These are phyloP conservation scores for Incurvaria masculella DNA, from an alignment of 2,888 invertebrate genomes.

Conservation along the genomic window DNA sequence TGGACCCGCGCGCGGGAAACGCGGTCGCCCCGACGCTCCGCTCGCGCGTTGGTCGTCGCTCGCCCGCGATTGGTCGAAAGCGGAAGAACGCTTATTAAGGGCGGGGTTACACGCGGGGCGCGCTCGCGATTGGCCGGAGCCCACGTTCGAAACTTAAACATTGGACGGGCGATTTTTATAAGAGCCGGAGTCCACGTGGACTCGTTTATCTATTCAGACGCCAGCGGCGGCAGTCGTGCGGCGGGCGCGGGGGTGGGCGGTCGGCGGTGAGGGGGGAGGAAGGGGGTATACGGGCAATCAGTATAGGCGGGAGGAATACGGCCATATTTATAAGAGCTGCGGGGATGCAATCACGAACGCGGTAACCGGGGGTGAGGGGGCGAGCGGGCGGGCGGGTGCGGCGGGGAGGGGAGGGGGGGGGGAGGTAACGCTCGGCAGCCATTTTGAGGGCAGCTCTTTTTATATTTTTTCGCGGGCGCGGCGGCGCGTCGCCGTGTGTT, in stretches of 20 bases:
- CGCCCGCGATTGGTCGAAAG: constrained; percentile 30
- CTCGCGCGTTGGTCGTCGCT: constrained; percentile 21
- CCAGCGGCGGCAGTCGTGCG: constrained; percentile 32
- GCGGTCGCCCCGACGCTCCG: constrained; percentile 41
- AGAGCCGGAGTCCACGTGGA: constrained; percentile 55
- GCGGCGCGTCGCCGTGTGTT: constrained; percentile 31
- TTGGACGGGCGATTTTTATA: constrained; percentile 54
- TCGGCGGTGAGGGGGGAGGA: constrained; percentile 33
- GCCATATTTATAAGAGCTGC: constrained; percentile 60
- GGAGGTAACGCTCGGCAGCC: constrained; percentile 57
- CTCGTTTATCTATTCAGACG: constrained; percentile 61
- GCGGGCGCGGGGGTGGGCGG: constrained; percentile 31
- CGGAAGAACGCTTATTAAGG: constrained; percentile 55
- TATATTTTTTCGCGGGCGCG: constrained; percentile 58
- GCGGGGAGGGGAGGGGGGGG: constrained; percentile 27
- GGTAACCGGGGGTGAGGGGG: constrained; percentile 37
- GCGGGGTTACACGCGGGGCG: constrained; percentile 51
- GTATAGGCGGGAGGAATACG: constrained; percentile 59
- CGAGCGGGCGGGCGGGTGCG: constrained; percentile 25
- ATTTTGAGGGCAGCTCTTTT: constrained; percentile 71
- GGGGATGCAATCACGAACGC: constrained; percentile 58
- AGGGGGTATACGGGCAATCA: constrained; percentile 60
- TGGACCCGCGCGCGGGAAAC: constrained; percentile 39
- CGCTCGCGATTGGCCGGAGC: constrained; percentile 28
- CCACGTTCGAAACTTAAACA: constrained; percentile 21